Evolutionary conservation across 2,888 invertebrate genomes (phyloP).

Genomic region (Bibio marci): DNA sequence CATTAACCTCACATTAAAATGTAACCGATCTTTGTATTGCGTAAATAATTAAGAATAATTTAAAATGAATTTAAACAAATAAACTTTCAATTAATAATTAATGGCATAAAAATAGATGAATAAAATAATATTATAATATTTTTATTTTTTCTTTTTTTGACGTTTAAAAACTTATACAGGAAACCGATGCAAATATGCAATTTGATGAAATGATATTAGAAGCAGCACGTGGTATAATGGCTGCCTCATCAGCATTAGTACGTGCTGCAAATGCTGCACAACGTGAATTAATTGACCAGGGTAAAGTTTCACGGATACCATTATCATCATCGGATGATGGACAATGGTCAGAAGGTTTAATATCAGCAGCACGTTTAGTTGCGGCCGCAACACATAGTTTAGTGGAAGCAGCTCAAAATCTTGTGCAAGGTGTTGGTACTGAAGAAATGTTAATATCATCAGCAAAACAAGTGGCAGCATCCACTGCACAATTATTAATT

Average conservation of each 20-base stretch:
- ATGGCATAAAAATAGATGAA: no score
- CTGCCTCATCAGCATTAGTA: constrained; percentile 91
- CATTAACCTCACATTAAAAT: no score
- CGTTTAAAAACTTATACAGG: no score
- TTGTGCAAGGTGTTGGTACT: constrained; percentile 80
- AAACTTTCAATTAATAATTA: no score
- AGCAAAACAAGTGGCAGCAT: constrained; percentile 90
- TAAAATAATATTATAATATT: no score
- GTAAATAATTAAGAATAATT: no score
- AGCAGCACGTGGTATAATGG: constrained; percentile 93
- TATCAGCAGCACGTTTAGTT: constrained; percentile 87
- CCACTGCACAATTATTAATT: constrained; percentile 91
- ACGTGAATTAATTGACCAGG: constrained; percentile 81
- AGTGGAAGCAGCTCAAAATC: constrained; percentile 93
- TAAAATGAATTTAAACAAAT: no score
- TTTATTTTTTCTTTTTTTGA: no score
- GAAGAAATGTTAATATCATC: constrained; percentile 95
- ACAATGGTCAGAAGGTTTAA: constrained; percentile 94
- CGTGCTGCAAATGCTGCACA: constrained; percentile 96
- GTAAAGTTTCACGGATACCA: constrained; percentile 71
- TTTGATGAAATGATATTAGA: constrained; percentile 99
- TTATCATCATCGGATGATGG: constrained; percentile 83
- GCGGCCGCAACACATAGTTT: constrained; percentile 95
- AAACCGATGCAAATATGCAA: constrained; percentile 82
- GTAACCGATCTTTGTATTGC: no score